phyloP scores from a whole-genome alignment of 1,140 invertebrate species.

The Papilio helenus region DNA sequence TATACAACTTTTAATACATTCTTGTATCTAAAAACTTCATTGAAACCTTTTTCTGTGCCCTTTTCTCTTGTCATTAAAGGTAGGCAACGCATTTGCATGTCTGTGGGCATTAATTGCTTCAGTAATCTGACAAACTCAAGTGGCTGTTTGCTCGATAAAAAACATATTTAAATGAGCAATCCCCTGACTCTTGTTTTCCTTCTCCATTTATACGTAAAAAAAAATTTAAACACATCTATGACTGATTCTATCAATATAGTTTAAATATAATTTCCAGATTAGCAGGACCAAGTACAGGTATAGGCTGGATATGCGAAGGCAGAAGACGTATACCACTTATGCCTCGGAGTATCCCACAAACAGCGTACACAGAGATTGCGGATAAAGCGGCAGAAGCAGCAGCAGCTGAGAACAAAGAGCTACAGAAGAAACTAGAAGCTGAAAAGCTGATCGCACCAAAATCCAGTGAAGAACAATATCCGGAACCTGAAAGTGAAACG shows the following conservation, averaged over 20 bases:
- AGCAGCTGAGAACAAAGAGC: constrained; percentile 77
- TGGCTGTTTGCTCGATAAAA: too few relatives aligned
- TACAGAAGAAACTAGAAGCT: constrained; percentile 68
- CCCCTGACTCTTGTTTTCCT: too few relatives aligned
- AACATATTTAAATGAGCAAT: too few relatives aligned
- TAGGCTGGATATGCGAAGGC: constrained; percentile 94
- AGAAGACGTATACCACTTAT: constrained; percentile 91
- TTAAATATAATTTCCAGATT: constrained; percentile 84
- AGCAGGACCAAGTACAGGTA: constrained; percentile 90
- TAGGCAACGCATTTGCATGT: too few relatives aligned
- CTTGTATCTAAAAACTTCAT: too few relatives aligned
- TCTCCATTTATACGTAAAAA: too few relatives aligned
- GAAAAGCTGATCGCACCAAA: constrained; percentile 65
- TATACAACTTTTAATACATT: too few relatives aligned
- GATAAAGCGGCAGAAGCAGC: constrained; percentile 85
- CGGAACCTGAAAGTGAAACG: constrained; percentile 63
- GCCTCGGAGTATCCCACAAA: constrained; percentile 91
- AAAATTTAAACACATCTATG: too few relatives aligned
- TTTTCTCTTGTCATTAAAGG: too few relatives aligned
- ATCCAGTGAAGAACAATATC: constrained; percentile 66
- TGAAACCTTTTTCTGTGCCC: too few relatives aligned
- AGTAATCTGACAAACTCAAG: too few relatives aligned
- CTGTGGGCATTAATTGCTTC: too few relatives aligned
- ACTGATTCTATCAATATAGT: neutral
- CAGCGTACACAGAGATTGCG: constrained; percentile 92